Conservation (phyloP, 1,140 invertebrate species). For the Leptinotarsa undecemlineata region DNA sequence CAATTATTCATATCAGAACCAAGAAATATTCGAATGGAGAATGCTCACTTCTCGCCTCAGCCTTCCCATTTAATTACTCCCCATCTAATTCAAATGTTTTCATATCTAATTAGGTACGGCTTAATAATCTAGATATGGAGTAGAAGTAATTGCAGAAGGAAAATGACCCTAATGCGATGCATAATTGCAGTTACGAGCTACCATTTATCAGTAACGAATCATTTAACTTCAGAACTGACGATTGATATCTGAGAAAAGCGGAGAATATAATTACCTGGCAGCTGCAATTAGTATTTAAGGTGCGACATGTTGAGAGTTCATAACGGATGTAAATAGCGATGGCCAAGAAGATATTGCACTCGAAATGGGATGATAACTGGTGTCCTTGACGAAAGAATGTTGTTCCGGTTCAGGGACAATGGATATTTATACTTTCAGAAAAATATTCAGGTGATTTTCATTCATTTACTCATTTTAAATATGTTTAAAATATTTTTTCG, state of each 20-base stretch:
- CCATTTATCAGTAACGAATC: not conserved
- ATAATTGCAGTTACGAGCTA: not conserved
- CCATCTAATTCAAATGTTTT: not conserved
- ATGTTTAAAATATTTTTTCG: too few species aligned
- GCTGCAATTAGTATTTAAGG: not conserved
- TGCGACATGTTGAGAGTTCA: not conserved
- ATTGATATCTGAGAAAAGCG: slow-evolving; percentile 2
- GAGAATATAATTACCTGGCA: not conserved
- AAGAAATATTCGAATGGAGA: too few species aligned
- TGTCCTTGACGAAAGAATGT: too few species aligned
- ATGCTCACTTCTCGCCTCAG: too few species aligned
- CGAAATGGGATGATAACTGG: not conserved
- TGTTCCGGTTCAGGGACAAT: too few species aligned
- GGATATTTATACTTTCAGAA: too few species aligned
- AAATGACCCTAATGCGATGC: not conserved
- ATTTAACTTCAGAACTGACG: not conserved
- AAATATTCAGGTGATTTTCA: too few species aligned
- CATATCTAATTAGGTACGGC: not conserved
- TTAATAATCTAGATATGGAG: not conserved
- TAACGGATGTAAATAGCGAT: not conserved
- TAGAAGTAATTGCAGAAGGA: slow-evolving; percentile 2
- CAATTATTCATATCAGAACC: too few species aligned
- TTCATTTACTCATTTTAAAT: too few species aligned
- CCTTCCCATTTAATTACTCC: too few species aligned
- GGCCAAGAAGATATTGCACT: not conserved